phyloP scores from a whole-genome alignment of 2,113 vertebrate genomes.

The Reinhardtius hippoglossoides region DNA sequence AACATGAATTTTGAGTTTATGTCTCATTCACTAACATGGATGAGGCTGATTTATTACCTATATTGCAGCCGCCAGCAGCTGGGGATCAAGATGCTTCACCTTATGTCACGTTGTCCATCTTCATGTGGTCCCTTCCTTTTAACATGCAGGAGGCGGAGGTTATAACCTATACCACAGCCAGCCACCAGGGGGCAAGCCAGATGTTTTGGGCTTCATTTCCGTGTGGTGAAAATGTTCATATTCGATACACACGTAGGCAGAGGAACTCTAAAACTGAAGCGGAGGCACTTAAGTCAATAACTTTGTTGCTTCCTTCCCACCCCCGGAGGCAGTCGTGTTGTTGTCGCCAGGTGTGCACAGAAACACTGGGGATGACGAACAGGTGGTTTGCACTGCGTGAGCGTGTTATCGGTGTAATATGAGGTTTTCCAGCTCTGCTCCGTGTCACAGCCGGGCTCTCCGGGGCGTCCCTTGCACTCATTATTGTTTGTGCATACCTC shows the following conservation, averaged over 20 bases:
- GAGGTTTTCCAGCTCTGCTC: slow-evolving; percentile 1
- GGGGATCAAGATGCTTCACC: too few relatives aligned
- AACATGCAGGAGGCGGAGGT: too few relatives aligned
- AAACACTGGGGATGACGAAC: slow-evolving; percentile 13
- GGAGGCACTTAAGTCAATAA: neutral
- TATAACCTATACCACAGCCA: too few relatives aligned
- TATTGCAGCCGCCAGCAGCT: too few relatives aligned
- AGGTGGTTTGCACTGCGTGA: slow-evolving; percentile 39
- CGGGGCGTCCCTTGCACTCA: slow-evolving; percentile 49
- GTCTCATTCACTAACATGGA: too few relatives aligned
- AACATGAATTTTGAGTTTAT: too few relatives aligned
- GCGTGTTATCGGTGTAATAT: neutral
- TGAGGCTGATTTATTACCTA: too few relatives aligned
- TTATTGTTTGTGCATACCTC: slow-evolving; percentile 56
- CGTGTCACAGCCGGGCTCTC: slow-evolving; percentile 43
- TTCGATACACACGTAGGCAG: too few relatives aligned
- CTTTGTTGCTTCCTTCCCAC: neutral
- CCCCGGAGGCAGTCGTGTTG: neutral
- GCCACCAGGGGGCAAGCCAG: too few relatives aligned
- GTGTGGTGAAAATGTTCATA: too few relatives aligned
- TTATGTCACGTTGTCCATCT: too few relatives aligned
- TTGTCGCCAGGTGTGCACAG: slow-evolving; percentile 1
- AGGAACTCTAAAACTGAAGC: neutral
- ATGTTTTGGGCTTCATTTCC: too few relatives aligned
- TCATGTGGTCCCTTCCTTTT: neutral